Base-by-base conservation (phyloP, 2,888 invertebrate genomes). In the Buathra laborator region DNA sequence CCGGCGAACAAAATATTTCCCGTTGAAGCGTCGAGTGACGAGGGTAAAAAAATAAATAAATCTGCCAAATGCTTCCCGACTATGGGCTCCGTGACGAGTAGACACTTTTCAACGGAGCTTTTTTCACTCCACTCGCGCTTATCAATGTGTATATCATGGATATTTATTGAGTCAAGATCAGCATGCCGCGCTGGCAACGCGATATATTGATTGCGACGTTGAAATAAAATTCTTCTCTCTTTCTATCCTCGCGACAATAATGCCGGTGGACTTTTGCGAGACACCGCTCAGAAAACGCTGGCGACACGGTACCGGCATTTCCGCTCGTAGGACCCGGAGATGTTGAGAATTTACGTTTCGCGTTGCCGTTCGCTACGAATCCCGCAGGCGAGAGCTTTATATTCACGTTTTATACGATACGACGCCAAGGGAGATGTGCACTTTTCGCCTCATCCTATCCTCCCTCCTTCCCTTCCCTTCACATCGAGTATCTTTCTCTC, bases 381-480 rank as follows among this genome's bases (percentile, higher is more conserved):
- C 24, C 14, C 37, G 19, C 24, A 9, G 46, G 5, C 53, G 32
- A 14, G 46, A 16, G 14, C 75, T 82, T 59, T 59, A 59, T 77
- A 70, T 46, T 62, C 37, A 32, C 74, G 75, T 51, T 75, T 75
- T 74, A 67, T 72, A 32, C 46, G 72, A 79, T 56, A 70, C 48
- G 72, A 62, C 80, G 64, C 74, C 37, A 70, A 70, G 43, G 66
- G 70, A 66, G 62, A 78, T 68, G 68, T 62, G 44, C 62, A 67
- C 44, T 74, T 48, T 79, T 75, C 72, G 75, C 37, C 70, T 74
- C 51, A 37, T 66, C 14, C 51, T 37, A 37, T 37, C 66, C 24
- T 3, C 9, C 19, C 59, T 5, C 24, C 29, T n/a, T 62, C 29
- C 16, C 62, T 9, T 14, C n/a, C 12, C 24, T 43, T 53, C 70